Evolutionary conservation across 2,888 invertebrate species (phyloP).

Genomic region (Phymatocera aterrima): DNA sequence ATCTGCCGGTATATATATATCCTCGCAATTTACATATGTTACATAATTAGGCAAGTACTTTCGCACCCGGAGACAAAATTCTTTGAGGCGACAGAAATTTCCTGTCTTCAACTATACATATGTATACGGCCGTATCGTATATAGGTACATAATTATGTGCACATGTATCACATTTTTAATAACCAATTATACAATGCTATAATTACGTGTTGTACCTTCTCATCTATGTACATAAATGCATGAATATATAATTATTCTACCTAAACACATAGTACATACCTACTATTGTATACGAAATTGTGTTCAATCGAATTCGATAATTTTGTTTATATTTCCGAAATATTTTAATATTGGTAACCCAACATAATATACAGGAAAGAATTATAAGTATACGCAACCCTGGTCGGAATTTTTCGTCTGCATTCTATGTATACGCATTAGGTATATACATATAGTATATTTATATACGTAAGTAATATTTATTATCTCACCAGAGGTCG

Average conservation of each 20-base stretch:
- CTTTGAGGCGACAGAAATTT: not conserved
- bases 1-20: not conserved
- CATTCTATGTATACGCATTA: not conserved
- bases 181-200: too few relatives aligned
- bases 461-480: constrained; percentile 28
- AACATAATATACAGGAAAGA: too few relatives aligned
- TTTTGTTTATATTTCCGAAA: too few relatives aligned
- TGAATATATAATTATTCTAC: not conserved
- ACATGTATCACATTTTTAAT: too few relatives aligned
- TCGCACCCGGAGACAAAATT: not conserved
- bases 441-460: not conserved
- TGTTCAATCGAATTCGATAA: not conserved
- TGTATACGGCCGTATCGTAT: constrained; percentile 7
- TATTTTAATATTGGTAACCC: too few relatives aligned
- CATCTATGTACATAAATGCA: not conserved
- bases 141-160: too few relatives aligned
- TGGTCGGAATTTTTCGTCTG: not conserved
- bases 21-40: not conserved
- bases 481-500: constrained; percentile 42
- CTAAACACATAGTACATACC: not conserved
- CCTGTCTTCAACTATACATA: not conserved
- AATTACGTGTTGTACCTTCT: too few relatives aligned
- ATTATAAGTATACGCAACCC: too few relatives aligned
- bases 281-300: not conserved
- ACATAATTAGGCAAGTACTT: not conserved